Evolutionary conservation across 1,140 invertebrate species (phyloP), one percentile per base, ranked within the genome.

Genomic region (Zophobas atratus): DNA sequence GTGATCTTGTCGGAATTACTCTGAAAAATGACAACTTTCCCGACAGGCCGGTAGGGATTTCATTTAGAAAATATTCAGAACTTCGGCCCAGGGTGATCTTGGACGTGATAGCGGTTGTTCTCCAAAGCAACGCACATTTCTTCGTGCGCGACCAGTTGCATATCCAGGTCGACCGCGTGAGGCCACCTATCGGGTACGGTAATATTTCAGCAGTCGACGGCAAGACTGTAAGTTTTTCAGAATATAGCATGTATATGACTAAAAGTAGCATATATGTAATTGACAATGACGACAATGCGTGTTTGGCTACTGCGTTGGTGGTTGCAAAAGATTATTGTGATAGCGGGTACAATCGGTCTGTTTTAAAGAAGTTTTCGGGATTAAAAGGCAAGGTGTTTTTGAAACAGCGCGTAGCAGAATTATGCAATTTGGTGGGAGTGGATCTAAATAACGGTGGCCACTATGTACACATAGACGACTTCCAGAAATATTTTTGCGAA

Each of bases 221-320:
- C 6, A n/a, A n/a, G 33, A 20, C 51, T 20, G 51, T 53, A 53
- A 53, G 51, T 53, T 53, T n/a, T 53, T 32, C 3, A 0, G 51
- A 53, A 53, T 33, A 53, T 53, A 32, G 51, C 33, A n/a, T n/a
- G n/a, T n/a, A n/a, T n/a, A 3, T 53, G 20, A 53, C n/a, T 53
- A 53, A 53, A n/a, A n/a, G n/a, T n/a, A n/a, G n/a, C n/a, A n/a
- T n/a, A n/a, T n/a, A n/a, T n/a, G n/a, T n/a, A n/a, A n/a, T 53
- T 6, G 51, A 53, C 20, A 53, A n/a, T 53, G 51, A 53, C 33
- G 1, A 4, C n/a, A 53, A 53, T n/a, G 33, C 1, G 4, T 53
- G 51, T 53, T n/a, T 53, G 2, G 51, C 51, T 3, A 32, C 20
- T n/a, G 51, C 51, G 4, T 32, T 51, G 32, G 49, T 51, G 1